phyloP scores from a whole-genome alignment of 2,113 vertebrate species.

The Dromaius novaehollandiae region DNA sequence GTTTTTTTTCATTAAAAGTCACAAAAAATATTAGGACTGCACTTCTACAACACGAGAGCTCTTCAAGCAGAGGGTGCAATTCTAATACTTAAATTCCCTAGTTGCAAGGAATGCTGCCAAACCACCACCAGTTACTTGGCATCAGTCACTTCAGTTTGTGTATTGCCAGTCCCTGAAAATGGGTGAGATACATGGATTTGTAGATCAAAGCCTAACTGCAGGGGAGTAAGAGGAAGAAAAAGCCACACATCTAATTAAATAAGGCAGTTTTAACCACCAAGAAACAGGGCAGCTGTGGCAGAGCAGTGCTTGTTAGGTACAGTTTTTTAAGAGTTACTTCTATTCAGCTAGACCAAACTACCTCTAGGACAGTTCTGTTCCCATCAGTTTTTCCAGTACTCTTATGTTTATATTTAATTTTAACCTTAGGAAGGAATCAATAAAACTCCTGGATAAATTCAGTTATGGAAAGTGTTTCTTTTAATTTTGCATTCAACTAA shows the following conservation, averaged over 20 bases:
- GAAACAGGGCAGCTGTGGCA: not conserved
- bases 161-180: not conserved
- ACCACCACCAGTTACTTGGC: accelerated
- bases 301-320: accelerated
- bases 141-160: accelerated
- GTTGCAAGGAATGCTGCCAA: not conserved
- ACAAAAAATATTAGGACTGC: too few relatives aligned
- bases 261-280: not conserved
- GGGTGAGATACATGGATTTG: accelerated
- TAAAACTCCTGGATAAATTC: not conserved
- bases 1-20: not conserved
- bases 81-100: not conserved
- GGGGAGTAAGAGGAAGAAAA: not conserved
- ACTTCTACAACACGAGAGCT: too few relatives aligned
- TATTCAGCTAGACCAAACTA: not conserved
- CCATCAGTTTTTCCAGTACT: not conserved
- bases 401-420: not conserved
- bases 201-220: not conserved
- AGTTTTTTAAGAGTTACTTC: not conserved
- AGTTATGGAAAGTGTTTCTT: not conserved
- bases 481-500: not conserved
- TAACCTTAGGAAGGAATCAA: not conserved
- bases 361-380: not conserved
- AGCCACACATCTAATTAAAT: not conserved
- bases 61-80: not conserved